Evolutionary conservation across 2,797 vertebrate species (phyloP), one percentile per base, ranked within the genome.

Genomic region (Cetoscarus ocellatus): DNA sequence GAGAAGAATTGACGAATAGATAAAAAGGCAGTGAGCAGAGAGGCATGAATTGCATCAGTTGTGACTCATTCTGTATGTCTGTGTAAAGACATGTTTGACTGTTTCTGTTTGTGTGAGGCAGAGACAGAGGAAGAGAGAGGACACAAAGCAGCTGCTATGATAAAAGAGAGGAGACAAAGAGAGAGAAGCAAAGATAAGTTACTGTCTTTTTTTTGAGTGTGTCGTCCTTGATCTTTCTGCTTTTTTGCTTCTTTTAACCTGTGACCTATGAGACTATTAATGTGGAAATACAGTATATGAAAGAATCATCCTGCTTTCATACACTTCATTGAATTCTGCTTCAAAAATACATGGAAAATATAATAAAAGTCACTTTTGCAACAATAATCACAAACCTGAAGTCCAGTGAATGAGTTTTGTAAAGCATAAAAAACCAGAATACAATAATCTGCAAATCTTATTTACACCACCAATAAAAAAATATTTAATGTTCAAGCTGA

Each of bases 1-100:
- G 52, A 48, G 27, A 63, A 47, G 43, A 72, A 52, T 45, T 43
- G 63, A 59, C 48, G n/a, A 17, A 39, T 34, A 5, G 47, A 60
- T 7, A 43, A 60, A 63, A 76, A 67, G 62, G 60, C 43, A 53
- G 54, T 68, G 18, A n/a, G 61, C 50, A 58, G 60, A 49, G 77
- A 12, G 13, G 44, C 40, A 38, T 44, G 51, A 63, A 65, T 70
- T 67, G 60, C 67, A 53, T 75, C 73, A 72, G 61, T 77, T 69
- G 61, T 78, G 76, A 79, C 74, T 84, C 77, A 79, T 39, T 70
- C 47, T 0, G 17, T 18, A 51, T 77, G 52, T 68, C 27, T 27
- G 27, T 58, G 65, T 55, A 65, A 75, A 67, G 67, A 79, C 65
- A 42, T 34, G 49, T 45, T 51, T 17, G 40, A 12, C 48, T 10